A percentile compares a stretch with the other conserved stretches of the same genome.
Evolutionary conservation across 2,888 invertebrate genomes (phyloP).

Genomic region (Geotrupes spiniger): DNA sequence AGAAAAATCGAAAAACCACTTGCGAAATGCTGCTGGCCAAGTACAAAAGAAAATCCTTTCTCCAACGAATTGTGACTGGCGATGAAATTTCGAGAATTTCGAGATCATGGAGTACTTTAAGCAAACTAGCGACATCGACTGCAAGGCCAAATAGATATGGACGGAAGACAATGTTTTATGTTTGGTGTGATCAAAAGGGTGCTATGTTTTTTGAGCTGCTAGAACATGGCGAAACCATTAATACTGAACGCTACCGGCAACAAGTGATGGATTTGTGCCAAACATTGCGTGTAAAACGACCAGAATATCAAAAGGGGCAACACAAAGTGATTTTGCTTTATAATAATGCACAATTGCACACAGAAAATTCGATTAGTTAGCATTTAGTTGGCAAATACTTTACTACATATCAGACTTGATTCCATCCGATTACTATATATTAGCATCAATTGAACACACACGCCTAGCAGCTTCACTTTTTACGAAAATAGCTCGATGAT

Average conservation of each 20-base stretch:
- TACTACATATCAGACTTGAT: no score
- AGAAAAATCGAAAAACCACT: no score
- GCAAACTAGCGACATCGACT: no score
- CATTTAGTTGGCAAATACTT: no score
- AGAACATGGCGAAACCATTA: constrained; percentile 23
- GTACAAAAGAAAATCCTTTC: constrained; percentile 23
- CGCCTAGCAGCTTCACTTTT: no score
- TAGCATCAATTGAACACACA: no score
- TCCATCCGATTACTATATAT: no score
- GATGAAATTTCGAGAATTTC: constrained; percentile 21
- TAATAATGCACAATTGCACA: no score
- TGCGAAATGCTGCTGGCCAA: no score
- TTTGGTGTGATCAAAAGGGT: constrained; percentile 26
- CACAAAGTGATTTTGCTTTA: no score
- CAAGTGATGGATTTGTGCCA: constrained; percentile 20
- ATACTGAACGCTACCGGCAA: constrained; percentile 19
- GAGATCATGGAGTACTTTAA: constrained; percentile 12
- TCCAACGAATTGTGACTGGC: constrained; percentile 23
- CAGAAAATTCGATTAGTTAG: no score
- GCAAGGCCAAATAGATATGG: constrained; percentile 24
- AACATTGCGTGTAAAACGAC: constrained; percentile 7
- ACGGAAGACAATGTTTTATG: constrained; percentile 26
- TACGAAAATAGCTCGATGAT: constrained; percentile 4
- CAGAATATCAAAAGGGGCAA: neutral
- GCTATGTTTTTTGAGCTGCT: constrained; percentile 25